Conservation (phyloP, 2,797 vertebrate genomes). For the Aldrovandia affinis region DNA sequence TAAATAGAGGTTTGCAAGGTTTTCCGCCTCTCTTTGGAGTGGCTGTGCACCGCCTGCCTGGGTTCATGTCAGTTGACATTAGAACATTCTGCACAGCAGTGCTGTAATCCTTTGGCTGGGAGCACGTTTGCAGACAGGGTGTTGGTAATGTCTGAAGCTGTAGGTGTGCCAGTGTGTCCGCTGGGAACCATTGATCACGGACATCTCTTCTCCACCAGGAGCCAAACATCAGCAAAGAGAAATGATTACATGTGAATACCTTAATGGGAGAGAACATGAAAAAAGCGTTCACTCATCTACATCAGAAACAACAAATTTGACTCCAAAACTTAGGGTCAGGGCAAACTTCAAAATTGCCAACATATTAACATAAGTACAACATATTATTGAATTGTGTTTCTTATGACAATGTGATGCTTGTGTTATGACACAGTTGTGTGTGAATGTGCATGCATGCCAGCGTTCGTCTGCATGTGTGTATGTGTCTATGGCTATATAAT, state of each 20-base stretch:
- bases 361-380: too few relatives aligned
- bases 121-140: not conserved
- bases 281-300: not conserved
- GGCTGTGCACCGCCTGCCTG: not conserved
- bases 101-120: not conserved
- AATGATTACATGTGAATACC: not conserved
- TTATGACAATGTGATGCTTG: not conserved
- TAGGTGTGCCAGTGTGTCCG: not conserved
- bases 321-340: not conserved
- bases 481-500: not conserved
- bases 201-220: not conserved
- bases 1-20: slow-evolving; percentile 5
- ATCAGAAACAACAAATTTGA: not conserved
- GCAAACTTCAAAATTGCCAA: too few relatives aligned
- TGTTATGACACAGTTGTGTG: too few relatives aligned
- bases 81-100: not conserved
- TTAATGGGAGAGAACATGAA: not conserved
- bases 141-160: not conserved
- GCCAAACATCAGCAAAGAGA: not conserved
- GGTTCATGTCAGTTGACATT: slow-evolving; percentile 14
- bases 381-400: not conserved
- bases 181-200: not conserved
- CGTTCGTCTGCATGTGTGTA: not conserved
- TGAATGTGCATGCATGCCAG: not conserved
- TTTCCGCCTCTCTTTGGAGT: not conserved